These are phyloP conservation scores for Eretmochelys imbricata DNA, from an alignment of 2,113 vertebrate genomes.

Conservation along the genomic window DNA sequence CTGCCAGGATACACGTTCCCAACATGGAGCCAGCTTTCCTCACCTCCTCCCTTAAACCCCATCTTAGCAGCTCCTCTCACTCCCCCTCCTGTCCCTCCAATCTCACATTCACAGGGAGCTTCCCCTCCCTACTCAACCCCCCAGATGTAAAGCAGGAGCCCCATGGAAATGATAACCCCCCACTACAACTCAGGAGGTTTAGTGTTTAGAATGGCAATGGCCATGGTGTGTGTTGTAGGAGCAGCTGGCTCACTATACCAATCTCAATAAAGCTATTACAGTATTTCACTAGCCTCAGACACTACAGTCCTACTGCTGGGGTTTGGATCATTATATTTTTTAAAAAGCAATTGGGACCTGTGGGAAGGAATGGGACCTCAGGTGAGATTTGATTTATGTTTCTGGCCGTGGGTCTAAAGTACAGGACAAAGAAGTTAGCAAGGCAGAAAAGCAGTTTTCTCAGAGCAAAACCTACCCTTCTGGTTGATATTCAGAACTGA, in stretches of 20 bases:
- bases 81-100: background rate
- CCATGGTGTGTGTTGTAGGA: background rate
- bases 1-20: background rate
- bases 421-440: background rate
- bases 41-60: background rate
- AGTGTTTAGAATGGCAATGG: background rate
- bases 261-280: background rate
- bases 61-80: background rate
- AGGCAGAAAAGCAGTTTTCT: fast-evolving
- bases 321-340: background rate
- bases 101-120: background rate
- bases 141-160: background rate
- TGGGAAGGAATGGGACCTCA: background rate
- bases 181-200: background rate
- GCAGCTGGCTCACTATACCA: background rate
- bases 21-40: background rate
- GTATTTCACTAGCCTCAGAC: background rate
- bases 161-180: fast-evolving
- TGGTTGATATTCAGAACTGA: background rate
- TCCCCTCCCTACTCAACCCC: background rate
- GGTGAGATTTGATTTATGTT: background rate
- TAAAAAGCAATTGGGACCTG: background rate
- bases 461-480: background rate
- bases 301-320: fast-evolving
- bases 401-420: background rate